Evolutionary conservation across 2,113 vertebrate species (phyloP), one percentile per base, ranked within the genome.

Genomic region (Lepus americanus): DNA sequence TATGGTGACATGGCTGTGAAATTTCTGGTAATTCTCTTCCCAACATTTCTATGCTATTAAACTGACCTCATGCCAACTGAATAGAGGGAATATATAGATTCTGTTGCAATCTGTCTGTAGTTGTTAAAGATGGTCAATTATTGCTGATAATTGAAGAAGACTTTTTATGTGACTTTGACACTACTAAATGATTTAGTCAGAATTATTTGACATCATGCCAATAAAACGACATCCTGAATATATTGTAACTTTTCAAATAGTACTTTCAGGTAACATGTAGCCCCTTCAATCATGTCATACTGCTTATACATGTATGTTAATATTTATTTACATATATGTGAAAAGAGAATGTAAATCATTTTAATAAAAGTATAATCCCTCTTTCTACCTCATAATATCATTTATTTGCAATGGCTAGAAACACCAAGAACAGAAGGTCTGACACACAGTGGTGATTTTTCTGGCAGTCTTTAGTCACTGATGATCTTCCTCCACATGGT

Each of bases 141-240:
- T 81, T 80, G 77, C 89, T 76, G 53, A 89, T 69, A 81, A 77
- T 92, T 93, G 85, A 82, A 93, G 67, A 94, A 74, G 31, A 77
- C 33, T 87, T 12, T 53, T 27, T 66, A 39, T 16, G 55, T 72
- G 69, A 51, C 36, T 13, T 86, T 5, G 8, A 31, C 72, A 93
- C 81, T 39, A 90, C 4, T 44, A 95, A 70, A 1, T 63, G 67
- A 93, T 69, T 53, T 82, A 77, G 23, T 84, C 59, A 95, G 93
- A 95, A 80, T 49, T 87, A 91, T 61, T 69, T 87, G 36, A 84
- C 33, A 83, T 64, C 8, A 55, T 33, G 9, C 5, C 79, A 67
- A 79, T 4, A 94, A 92, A 91, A 79, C 83, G 66, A 86, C 4
- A 63, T 17, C 76, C 0, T 55, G 31, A 63, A 76, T 3, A 83